A percentile compares a stretch with the other conserved stretches of the same genome.
These are phyloP conservation scores for Drosophila quasianomalipes DNA, from an alignment of 2,888 invertebrate genomes.

Conservation along the genomic window DNA sequence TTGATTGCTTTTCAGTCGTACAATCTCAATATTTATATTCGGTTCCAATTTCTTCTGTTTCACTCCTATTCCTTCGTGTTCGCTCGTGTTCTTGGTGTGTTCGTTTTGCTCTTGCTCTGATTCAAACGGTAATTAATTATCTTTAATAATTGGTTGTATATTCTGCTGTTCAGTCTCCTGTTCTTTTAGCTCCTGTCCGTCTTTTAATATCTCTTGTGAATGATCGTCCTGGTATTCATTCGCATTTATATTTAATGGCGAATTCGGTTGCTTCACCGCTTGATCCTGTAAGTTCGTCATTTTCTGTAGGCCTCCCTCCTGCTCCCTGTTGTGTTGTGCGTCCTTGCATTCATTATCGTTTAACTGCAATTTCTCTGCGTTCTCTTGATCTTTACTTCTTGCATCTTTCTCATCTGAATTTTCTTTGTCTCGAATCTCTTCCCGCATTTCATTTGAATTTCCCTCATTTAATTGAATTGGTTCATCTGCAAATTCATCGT, in stretches of 20 bases:
- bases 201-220: neutral
- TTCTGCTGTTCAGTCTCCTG: neutral
- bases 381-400: conserved; percentile 2
- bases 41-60: neutral
- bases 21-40: neutral
- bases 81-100: neutral
- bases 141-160: neutral
- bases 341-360: neutral
- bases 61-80: neutral
- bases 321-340: neutral
- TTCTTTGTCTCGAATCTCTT: conserved; percentile 1
- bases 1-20: neutral
- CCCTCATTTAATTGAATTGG: neutral
- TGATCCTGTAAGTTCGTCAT: neutral
- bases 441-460: neutral
- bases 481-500: conserved; percentile 28
- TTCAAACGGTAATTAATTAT: neutral
- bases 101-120: neutral
- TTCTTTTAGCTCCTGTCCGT: neutral
- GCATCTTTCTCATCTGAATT: neutral
- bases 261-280: neutral
- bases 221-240: conserved; percentile 8
- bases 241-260: neutral
- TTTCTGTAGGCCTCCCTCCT: neutral
- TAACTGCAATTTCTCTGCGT: neutral